A percentile compares a stretch with the other conserved stretches of the same genome.
phyloP scores from a whole-genome alignment of 2,888 invertebrate genomes.

The Hypercompe scribonia region DNA sequence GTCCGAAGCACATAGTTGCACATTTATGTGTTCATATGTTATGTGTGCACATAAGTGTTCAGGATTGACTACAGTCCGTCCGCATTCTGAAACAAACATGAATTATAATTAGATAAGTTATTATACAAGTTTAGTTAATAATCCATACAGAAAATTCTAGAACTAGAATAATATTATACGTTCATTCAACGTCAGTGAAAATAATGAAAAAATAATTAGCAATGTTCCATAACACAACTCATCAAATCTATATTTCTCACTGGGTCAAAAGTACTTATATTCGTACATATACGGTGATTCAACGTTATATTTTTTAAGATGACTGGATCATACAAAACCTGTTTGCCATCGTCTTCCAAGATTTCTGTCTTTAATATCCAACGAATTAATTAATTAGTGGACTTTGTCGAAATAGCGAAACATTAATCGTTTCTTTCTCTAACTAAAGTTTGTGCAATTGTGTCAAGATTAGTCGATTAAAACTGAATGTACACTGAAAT shows the following conservation, averaged over 20 bases:
- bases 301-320: too few relatives aligned
- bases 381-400: too few relatives aligned
- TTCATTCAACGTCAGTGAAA: not conserved
- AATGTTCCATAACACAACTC: not conserved
- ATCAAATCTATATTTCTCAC: too few relatives aligned
- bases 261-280: too few relatives aligned
- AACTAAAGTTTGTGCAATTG: not conserved
- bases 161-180: not conserved
- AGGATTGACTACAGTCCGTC: slow-evolving; percentile 20
- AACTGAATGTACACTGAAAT: not conserved
- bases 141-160: not conserved
- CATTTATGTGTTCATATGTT: too few relatives aligned
- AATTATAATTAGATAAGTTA: not conserved
- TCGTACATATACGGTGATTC: too few relatives aligned
- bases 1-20: slow-evolving; percentile 61
- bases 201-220: not conserved
- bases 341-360: too few relatives aligned
- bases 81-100: slow-evolving; percentile 71
- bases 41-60: too few relatives aligned
- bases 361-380: too few relatives aligned
- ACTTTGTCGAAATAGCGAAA: not conserved
- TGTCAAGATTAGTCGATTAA: not conserved
- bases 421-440: not conserved
- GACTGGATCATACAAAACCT: too few relatives aligned
- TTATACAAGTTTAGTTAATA: not conserved